phyloP scores from a whole-genome alignment of 2,888 invertebrate genomes.

The Standfussiana lucernea region DNA sequence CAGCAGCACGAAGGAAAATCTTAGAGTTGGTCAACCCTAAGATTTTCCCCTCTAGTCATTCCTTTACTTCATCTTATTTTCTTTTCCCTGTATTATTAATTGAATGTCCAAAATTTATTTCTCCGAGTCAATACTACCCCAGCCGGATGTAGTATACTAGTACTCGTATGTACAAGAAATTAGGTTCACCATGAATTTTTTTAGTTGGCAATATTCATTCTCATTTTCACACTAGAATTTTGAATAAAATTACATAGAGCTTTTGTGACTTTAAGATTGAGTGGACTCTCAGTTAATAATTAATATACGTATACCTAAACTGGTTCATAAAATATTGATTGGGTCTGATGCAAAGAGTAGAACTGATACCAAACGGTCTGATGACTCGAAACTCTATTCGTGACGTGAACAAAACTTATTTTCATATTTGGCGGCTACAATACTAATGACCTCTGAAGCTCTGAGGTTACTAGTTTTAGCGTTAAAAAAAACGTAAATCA shows the following conservation, averaged over 20 bases:
- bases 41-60: background rate
- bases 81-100: background rate
- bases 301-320: background rate
- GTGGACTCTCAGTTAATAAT: background rate
- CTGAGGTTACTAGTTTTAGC: constrained; percentile 6
- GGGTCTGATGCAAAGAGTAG: too few species aligned
- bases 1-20: background rate
- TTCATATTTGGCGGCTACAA: constrained; percentile 41
- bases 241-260: background rate
- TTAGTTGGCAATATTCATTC: constrained; percentile 1
- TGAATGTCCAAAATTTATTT: background rate
- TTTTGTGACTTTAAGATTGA: background rate
- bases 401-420: constrained; percentile 8
- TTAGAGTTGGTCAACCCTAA: background rate
- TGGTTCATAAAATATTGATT: background rate
- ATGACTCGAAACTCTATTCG: background rate
- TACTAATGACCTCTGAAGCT: constrained; percentile 24
- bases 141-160: constrained; percentile 2
- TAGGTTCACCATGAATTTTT: background rate
- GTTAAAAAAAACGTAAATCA: background rate
- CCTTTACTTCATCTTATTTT: background rate
- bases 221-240: background rate
- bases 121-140: background rate
- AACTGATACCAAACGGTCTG: too few species aligned
- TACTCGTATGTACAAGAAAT: too few species aligned